A percentile compares a stretch with the other conserved stretches of the same genome.
These are phyloP conservation scores for Shinisaurus crocodilurus DNA, from an alignment of 2,113 vertebrate genomes.

Conservation along the genomic window DNA sequence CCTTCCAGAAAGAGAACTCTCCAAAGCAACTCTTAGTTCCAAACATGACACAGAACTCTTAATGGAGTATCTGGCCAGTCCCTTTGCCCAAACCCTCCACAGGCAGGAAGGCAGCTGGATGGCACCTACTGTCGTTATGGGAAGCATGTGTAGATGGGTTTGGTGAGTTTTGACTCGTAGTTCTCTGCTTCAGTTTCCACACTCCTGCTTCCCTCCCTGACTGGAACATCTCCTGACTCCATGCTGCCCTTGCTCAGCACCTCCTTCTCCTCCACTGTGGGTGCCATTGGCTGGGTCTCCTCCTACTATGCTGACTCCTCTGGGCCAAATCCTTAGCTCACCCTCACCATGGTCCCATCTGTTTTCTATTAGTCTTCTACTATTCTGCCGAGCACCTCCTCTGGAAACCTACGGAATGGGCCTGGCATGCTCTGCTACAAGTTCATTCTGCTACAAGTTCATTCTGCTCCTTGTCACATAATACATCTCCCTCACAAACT, in stretches of 20 bases:
- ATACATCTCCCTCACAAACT: no score
- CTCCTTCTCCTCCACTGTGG: not conserved
- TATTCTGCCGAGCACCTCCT: no score
- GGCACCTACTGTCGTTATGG: not conserved
- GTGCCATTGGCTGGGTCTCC: not conserved
- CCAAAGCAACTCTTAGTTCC: not conserved
- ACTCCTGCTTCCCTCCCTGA: not conserved
- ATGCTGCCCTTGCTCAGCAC: not conserved
- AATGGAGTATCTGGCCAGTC: not conserved
- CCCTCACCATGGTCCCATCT: not conserved
- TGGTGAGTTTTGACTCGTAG: not conserved
- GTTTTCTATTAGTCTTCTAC: not conserved
- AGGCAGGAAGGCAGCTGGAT: not conserved
- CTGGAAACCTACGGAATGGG: no score
- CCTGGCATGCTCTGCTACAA: no score
- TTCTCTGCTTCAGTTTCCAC: not conserved
- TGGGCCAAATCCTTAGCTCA: not conserved
- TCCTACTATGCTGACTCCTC: not conserved
- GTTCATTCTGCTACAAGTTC: no score
- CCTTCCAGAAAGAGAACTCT: not conserved
- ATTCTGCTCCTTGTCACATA: no score
- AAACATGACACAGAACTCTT: not conserved
- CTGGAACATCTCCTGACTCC: not conserved
- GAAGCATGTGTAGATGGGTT: not conserved
- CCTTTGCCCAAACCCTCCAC: not conserved